These are phyloP conservation scores for Dorcus parallelipipedus DNA, from an alignment of 2,888 invertebrate species.

Conservation along the genomic window DNA sequence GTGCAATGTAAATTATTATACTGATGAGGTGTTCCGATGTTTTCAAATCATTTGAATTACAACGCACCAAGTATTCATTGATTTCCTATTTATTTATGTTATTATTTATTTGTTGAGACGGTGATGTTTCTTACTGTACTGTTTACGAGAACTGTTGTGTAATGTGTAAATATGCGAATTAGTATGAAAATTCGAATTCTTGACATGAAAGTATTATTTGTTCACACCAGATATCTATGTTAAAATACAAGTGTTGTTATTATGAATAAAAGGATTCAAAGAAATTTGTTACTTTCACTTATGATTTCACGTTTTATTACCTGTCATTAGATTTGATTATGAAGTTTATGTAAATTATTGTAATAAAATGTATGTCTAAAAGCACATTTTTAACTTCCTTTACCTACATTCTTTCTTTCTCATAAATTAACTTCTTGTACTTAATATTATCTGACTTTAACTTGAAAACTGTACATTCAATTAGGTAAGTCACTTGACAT, in stretches of 20 bases:
- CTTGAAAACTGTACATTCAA: no score
- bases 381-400: no score
- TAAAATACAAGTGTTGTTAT: slow-evolving; percentile 52
- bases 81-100: slow-evolving; percentile 10
- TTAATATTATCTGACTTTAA: no score
- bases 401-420: no score
- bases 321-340: no score
- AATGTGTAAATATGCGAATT: slow-evolving; percentile 41
- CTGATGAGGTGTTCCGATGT: slow-evolving; percentile 27
- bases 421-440: no score
- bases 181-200: slow-evolving; percentile 35
- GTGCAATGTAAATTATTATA: slow-evolving; percentile 28
- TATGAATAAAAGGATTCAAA: slow-evolving; percentile 38
- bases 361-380: no score
- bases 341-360: no score
- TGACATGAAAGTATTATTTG: slow-evolving; percentile 46
- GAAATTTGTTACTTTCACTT: not conserved
- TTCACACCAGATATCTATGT: slow-evolving; percentile 52
- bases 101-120: slow-evolving; percentile 12
- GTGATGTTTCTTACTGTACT: slow-evolving; percentile 35
- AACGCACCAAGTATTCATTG: slow-evolving; percentile 10
- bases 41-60: not conserved
- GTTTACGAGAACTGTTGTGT: slow-evolving; percentile 41
- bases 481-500: no score
- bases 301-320: no score